phyloP scores from a whole-genome alignment of 1,140 invertebrate genomes.

The Drosophila ambigua region DNA sequence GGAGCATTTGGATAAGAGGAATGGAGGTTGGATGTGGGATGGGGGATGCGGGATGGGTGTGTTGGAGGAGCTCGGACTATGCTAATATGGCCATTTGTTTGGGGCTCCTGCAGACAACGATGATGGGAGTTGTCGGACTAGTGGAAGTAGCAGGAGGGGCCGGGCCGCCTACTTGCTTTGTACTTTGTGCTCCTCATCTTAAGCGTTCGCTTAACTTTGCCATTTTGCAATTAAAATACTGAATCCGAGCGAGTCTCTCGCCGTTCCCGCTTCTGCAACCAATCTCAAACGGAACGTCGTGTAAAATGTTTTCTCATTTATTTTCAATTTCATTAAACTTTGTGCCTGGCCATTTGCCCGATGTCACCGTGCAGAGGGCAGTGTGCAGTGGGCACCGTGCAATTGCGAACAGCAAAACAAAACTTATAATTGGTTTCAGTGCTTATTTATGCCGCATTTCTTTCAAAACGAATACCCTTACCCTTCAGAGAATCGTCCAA shows the following conservation, averaged over 20 bases:
- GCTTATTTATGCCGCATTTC: slow-evolving; percentile 80
- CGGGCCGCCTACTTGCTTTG: slow-evolving; percentile 59
- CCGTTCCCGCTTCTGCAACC: not conserved
- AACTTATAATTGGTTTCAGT: slow-evolving; percentile 79
- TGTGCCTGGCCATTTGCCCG: slow-evolving; percentile 62
- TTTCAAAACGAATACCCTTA: slow-evolving; percentile 64
- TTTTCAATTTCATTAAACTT: slow-evolving; percentile 82
- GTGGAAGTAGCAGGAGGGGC: not conserved
- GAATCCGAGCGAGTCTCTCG: slow-evolving; percentile 28
- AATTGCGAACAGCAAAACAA: slow-evolving; percentile 70
- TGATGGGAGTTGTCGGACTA: slow-evolving; percentile 16
- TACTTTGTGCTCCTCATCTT: slow-evolving; percentile 37
- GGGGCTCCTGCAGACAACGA: slow-evolving; percentile 20
- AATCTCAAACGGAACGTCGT: slow-evolving; percentile 42
- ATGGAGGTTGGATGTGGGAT: not conserved
- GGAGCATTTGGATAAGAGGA: slow-evolving; percentile 20
- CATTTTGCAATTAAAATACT: slow-evolving; percentile 71
- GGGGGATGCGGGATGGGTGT: not conserved
- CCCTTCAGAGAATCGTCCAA: not conserved
- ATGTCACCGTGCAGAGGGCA: slow-evolving; percentile 65
- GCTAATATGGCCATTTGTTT: slow-evolving; percentile 78
- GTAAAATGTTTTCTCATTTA: slow-evolving; percentile 80
- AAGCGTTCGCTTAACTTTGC: slow-evolving; percentile 60
- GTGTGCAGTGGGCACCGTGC: slow-evolving; percentile 49
- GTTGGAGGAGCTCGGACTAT: slow-evolving; percentile 34